Conservation (phyloP, 2,797 vertebrate species). For the Eremophila alpestris region DNA sequence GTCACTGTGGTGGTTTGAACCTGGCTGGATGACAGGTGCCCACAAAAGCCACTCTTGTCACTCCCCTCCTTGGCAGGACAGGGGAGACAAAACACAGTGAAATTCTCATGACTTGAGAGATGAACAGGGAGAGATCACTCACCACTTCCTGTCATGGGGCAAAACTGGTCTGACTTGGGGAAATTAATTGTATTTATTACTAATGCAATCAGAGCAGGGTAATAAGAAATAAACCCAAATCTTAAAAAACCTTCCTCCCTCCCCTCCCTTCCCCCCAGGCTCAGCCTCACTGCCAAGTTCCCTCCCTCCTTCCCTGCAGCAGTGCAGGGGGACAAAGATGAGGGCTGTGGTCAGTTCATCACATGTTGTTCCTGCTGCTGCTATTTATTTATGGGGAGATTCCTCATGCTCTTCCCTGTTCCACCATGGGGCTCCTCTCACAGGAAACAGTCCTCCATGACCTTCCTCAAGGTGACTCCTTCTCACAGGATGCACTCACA, state of each 20-base stretch:
- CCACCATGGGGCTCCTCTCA: neutral
- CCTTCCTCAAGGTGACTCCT: fast-evolving
- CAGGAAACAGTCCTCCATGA: neutral
- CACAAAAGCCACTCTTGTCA: neutral
- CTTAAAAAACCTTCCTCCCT: neutral
- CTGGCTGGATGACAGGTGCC: neutral
- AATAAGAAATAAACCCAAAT: neutral
- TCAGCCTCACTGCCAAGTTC: neutral
- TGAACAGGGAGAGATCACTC: neutral
- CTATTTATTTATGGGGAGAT: neutral
- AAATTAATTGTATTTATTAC: neutral
- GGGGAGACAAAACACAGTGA: neutral
- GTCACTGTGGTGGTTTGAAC: neutral
- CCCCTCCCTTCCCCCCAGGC: neutral
- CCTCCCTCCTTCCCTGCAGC: neutral
- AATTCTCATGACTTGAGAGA: fast-evolving
- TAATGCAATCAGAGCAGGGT: neutral
- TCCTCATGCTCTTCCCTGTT: neutral
- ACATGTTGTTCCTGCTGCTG: neutral
- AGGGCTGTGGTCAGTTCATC: neutral
- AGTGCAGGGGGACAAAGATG: neutral
- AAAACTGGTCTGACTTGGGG: neutral
- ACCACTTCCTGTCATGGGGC: neutral
- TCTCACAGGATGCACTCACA: neutral
- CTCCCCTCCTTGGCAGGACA: neutral